A percentile compares a stretch with the other conserved stretches of the same genome.
These are phyloP conservation scores for Struthio camelus DNA, from an alignment of 2,113 vertebrate genomes.

Conservation along the genomic window DNA sequence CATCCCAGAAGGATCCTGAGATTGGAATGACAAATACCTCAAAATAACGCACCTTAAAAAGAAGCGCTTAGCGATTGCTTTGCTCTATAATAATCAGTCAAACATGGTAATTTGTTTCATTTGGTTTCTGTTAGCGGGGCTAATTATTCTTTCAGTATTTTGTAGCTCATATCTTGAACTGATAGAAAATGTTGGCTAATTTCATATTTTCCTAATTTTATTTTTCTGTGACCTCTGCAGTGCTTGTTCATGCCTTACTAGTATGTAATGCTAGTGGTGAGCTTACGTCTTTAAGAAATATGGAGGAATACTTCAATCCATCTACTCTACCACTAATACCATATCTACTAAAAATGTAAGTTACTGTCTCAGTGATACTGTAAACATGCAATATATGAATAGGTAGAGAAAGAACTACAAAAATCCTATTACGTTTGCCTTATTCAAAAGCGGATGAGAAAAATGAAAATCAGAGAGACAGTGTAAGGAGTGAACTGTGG, in stretches of 20 bases:
- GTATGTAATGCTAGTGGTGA: conserved; percentile 81
- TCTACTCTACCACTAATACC: conserved; percentile 72
- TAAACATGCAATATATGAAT: not conserved
- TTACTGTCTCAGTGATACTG: not conserved
- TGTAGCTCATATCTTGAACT: not conserved
- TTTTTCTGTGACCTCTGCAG: conserved; percentile 43
- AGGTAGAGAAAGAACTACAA: not conserved
- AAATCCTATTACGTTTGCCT: too few species aligned
- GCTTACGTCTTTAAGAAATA: conserved; percentile 76
- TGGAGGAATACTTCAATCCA: conserved; percentile 77
- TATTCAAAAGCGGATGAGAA: not conserved
- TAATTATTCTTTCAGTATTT: not conserved
- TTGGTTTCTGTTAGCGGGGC: not conserved
- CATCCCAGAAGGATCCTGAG: not conserved
- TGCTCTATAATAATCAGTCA: not conserved
- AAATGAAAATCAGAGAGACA: not conserved
- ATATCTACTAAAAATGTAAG: conserved; percentile 76
- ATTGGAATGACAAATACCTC: not conserved
- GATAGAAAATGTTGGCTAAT: not conserved
- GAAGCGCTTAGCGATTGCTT: not conserved
- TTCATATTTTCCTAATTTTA: not conserved
- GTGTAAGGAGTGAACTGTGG: not conserved
- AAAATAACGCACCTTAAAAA: not conserved
- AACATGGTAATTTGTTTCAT: not conserved
- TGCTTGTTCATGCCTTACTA: conserved; percentile 76